phyloP scores from a whole-genome alignment of 2,113 vertebrate genomes.

The Trinectes maculatus region DNA sequence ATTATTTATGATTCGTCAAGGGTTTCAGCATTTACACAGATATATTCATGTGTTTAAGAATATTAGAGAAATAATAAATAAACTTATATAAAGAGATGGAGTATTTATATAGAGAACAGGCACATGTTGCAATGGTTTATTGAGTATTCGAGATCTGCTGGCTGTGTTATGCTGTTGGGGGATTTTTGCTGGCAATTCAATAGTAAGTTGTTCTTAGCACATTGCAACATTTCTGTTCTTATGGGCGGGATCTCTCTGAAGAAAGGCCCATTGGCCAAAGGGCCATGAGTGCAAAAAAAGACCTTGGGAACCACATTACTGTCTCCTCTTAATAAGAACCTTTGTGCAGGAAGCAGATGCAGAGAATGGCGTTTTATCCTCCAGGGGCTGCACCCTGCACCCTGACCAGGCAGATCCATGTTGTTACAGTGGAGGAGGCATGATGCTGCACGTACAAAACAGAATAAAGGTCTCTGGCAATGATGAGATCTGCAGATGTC shows the following conservation, averaged over 20 bases:
- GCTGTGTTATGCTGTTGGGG: too few relatives aligned
- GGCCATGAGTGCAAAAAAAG: too few relatives aligned
- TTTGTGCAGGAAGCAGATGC: constrained; percentile 1
- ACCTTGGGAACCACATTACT: background rate
- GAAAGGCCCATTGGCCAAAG: too few relatives aligned
- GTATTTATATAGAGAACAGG: too few relatives aligned
- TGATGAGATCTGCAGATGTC: constrained; percentile 2
- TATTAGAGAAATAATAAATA: too few relatives aligned
- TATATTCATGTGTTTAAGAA: background rate
- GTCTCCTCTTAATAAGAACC: constrained; percentile 12
- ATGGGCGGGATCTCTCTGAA: too few relatives aligned
- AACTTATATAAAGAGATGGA: too few relatives aligned
- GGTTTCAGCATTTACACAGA: background rate
- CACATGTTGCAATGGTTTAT: too few relatives aligned
- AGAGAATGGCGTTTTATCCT: constrained; percentile 18
- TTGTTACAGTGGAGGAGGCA: background rate
- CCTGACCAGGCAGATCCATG: background rate
- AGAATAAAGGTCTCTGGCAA: constrained; percentile 15
- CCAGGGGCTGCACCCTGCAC: background rate
- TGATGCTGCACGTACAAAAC: constrained; percentile 6
- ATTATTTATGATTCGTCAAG: background rate
- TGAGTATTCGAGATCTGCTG: too few relatives aligned
- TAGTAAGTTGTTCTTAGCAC: too few relatives aligned
- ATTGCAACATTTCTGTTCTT: too few relatives aligned
- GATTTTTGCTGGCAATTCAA: too few relatives aligned